phyloP scores from a whole-genome alignment of 2,888 invertebrate species.

The Limnephilus marmoratus region DNA sequence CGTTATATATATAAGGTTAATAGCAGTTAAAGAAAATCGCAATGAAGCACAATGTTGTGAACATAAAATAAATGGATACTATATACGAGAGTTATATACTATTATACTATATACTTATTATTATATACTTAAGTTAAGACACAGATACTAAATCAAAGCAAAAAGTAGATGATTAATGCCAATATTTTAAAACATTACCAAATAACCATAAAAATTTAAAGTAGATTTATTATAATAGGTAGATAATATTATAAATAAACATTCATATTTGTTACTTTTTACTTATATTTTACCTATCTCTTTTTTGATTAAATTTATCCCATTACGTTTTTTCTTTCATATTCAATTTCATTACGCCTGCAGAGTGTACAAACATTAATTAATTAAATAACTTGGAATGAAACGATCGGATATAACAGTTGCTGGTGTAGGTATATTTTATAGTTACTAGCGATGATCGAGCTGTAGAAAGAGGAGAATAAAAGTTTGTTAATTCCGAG shows the following conservation, averaged over 20 bases:
- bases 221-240: background rate
- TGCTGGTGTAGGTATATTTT: background rate
- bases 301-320: background rate
- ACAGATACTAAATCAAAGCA: no score
- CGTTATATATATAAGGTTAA: no score
- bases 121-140: no score
- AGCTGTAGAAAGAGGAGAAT: constrained; percentile 26
- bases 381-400: background rate
- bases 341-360: background rate
- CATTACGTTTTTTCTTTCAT: background rate
- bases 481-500: constrained; percentile 50
- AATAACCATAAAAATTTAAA: no score
- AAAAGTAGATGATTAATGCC: no score
- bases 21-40: no score
- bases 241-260: background rate
- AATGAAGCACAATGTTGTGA: no score
- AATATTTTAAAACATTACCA: no score
- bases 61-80: no score
- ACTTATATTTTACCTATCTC: background rate
- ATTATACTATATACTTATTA: no score
- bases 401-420: background rate
- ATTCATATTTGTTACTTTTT: background rate
- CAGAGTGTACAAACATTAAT: background rate
- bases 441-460: constrained; percentile 3
- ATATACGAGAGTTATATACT: no score